phyloP scores from a whole-genome alignment of 2,797 vertebrate species.

The Labeo calbasu region DNA sequence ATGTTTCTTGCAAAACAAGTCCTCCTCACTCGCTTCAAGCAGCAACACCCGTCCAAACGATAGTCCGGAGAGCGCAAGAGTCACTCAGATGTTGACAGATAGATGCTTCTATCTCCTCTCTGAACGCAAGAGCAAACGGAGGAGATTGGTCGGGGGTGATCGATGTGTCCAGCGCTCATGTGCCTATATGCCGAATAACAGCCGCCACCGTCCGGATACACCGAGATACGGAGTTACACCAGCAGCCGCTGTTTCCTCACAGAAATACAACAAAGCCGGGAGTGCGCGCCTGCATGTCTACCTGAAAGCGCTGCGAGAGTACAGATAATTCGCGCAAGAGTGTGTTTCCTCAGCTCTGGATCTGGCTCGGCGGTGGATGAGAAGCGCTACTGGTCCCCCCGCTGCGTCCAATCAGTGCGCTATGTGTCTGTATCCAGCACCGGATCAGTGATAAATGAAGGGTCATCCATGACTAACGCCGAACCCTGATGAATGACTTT shows the following conservation, averaged over 20 bases:
- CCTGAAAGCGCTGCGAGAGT: constrained; percentile 22
- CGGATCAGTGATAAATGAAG: constrained; percentile 75
- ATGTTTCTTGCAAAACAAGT: constrained; percentile 47
- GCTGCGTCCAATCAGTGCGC: constrained; percentile 81
- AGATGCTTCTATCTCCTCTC: constrained; percentile 34
- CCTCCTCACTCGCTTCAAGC: constrained; percentile 34
- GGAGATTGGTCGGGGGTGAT: constrained; percentile 36
- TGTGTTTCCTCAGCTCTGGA: constrained; percentile 42
- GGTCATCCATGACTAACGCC: constrained; percentile 80
- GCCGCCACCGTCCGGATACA: constrained; percentile 61
- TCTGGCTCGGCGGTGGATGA: constrained; percentile 60
- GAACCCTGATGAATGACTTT: constrained; percentile 77
- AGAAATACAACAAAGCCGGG: constrained; percentile 35
- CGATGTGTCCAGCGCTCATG: constrained; percentile 55
- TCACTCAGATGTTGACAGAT: constrained; percentile 38
- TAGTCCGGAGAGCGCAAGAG: constrained; percentile 50
- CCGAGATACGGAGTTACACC: constrained; percentile 62
- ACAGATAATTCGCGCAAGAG: constrained; percentile 26
- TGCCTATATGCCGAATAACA: constrained; percentile 65
- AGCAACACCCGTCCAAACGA: constrained; percentile 41
- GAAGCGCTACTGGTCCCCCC: constrained; percentile 71
- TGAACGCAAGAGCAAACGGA: constrained; percentile 20
- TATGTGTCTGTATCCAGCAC: constrained; percentile 60
- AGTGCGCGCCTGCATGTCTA: constrained; percentile 25
- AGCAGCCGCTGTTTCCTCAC: constrained; percentile 41